These are phyloP conservation scores for Pediacus dermestoides DNA, from an alignment of 2,888 invertebrate genomes.

Conservation along the genomic window DNA sequence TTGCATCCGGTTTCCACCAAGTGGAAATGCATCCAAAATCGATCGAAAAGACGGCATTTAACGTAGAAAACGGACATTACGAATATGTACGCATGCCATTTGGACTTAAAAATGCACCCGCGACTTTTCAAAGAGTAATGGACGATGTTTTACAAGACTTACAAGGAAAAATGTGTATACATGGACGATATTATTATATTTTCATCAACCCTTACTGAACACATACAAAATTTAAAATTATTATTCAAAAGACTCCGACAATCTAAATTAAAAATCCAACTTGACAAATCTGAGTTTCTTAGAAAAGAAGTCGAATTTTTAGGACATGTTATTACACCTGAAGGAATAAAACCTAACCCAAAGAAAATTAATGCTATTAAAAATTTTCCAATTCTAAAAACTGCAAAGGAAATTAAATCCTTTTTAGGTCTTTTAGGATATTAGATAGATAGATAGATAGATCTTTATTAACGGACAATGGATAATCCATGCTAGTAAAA, in stretches of 20 bases:
- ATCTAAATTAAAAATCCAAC: slow-evolving; percentile 29
- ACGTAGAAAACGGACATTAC: slow-evolving; percentile 14
- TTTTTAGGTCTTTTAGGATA: slow-evolving; percentile 31
- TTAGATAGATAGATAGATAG: too few relatives aligned
- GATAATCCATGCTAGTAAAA: too few relatives aligned
- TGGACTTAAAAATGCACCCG: slow-evolving; percentile 32
- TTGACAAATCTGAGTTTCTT: slow-evolving; percentile 32
- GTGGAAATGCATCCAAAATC: slow-evolving; percentile 24
- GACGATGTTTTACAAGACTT: slow-evolving; percentile 49
- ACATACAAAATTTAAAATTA: slow-evolving; percentile 20
- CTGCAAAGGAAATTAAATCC: slow-evolving; percentile 33
- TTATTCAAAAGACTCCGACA: slow-evolving; percentile 25
- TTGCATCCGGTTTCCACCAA: slow-evolving; percentile 41
- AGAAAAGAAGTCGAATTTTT: slow-evolving; percentile 34
- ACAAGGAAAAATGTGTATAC: slow-evolving; percentile 43
- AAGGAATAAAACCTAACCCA: slow-evolving; percentile 38
- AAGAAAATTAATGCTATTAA: slow-evolving; percentile 32
- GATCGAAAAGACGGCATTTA: slow-evolving; percentile 14
- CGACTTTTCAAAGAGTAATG: slow-evolving; percentile 8
- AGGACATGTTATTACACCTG: slow-evolving; percentile 37
- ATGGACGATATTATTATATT: slow-evolving; percentile 18
- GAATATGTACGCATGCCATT: slow-evolving; percentile 30
- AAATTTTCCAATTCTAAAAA: slow-evolving; percentile 25
- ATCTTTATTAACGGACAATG: too few relatives aligned
- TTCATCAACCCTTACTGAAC: slow-evolving; percentile 27